Percentiles rank a stretch among this genome's conserved stretches.
Conservation (phyloP, 2,797 vertebrate genomes). For the Cossypha heuglini region DNA sequence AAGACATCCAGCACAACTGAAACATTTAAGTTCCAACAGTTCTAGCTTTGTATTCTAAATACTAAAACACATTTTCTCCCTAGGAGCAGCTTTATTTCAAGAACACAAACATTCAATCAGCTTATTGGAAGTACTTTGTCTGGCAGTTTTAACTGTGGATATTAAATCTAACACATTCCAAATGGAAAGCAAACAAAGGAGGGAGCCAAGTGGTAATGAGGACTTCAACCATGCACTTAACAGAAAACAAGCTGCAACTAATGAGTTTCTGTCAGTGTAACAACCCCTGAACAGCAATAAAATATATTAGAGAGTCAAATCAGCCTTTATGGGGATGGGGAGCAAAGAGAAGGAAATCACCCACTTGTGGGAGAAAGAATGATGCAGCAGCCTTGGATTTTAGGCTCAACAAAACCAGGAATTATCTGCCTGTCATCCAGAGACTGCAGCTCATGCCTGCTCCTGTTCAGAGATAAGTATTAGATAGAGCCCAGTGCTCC, state of each 20-base stretch:
- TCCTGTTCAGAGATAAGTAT: neutral
- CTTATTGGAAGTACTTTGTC: constrained; percentile 9
- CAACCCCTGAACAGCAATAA: constrained; percentile 23
- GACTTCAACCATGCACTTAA: constrained; percentile 30
- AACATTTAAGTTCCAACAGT: neutral
- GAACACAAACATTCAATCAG: constrained; percentile 5
- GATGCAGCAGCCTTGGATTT: neutral
- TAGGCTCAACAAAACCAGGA: neutral
- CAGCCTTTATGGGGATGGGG: neutral
- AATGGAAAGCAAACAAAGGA: constrained; percentile 42
- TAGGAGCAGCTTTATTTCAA: constrained; percentile 1
- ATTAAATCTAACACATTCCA: constrained; percentile 45
- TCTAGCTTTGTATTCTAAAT: neutral
- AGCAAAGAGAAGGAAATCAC: neutral
- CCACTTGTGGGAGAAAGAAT: neutral
- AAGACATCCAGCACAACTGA: neutral
- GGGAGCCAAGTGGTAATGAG: constrained; percentile 34
- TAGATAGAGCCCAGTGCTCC: neutral
- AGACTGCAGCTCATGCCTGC: neutral
- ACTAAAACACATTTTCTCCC: neutral
- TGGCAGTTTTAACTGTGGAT: constrained; percentile 32
- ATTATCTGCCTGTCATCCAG: neutral
- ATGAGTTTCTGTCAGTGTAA: constrained; percentile 47
- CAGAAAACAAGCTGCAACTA: constrained; percentile 56
- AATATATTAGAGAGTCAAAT: constrained; percentile 28